Base-by-base conservation (phyloP, 2,888 invertebrate genomes). In the Erebia ligea region DNA sequence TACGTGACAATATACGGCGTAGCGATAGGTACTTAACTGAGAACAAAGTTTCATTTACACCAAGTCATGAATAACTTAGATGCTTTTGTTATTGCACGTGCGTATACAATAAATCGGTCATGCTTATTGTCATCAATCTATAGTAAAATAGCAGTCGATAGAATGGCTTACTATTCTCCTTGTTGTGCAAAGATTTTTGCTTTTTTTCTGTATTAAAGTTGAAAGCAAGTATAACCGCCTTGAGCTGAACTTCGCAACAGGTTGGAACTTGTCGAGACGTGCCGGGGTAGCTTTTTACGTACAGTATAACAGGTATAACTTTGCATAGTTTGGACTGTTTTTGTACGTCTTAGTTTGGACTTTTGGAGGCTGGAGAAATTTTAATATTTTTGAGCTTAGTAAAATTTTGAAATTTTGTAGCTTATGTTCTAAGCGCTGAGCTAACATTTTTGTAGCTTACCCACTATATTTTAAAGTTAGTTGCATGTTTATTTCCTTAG, bases 181-280 rank as follows among this genome's bases (percentile, higher is more conserved):
- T 69, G 61, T 76, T 72, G 76, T 72, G 76, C 74, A 77, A 76
- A 75, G 68, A 59, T 76, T 77, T 74, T 75, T 76, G 68, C 67
- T 75, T 72, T 79, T 78, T 77, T 75, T 77, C 76, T 78, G 71
- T 70, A 61, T 70, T 68, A 67, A 71, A 64, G 25, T 69, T 69
- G 52, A 57, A 69, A 69, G 72, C 90, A 77, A 78, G 89, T 87
- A 80, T 78, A 87, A 88, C 79, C 84, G 89, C 84, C 70, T 70
- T 68, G 75, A 77, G 77, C 73, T 76, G 71, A 72, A 75, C 76
- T 80, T 79, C 73, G 77, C 66, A 78, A 87, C 91, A 91, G 87
- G 91, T 90, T 88, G 82, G 9, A 79, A 89, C 90, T 79, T 86
- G 91, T 86, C 77, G 62, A 42, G 52, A 75, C 75, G 40, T 59